phyloP scores from a whole-genome alignment of 2,888 invertebrate genomes.

The Drosophila kambysellisi region DNA sequence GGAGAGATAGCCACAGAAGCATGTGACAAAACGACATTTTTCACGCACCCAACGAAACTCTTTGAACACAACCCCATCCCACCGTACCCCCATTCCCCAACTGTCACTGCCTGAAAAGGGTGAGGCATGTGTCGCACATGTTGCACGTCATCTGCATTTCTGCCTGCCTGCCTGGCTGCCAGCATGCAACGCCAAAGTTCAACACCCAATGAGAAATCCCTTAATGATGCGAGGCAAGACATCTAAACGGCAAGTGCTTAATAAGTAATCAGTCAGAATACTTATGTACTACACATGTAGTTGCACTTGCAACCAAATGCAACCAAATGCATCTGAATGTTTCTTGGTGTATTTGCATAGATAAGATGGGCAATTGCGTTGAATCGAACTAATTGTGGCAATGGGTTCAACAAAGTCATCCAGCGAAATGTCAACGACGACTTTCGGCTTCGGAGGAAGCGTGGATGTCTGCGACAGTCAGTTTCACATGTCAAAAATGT shows the following conservation, averaged over 20 bases:
- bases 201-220: conserved; percentile 71
- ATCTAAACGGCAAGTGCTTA: conserved; percentile 66
- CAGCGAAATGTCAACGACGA: conserved; percentile 5
- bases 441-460: conserved; percentile 17
- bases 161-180: conserved; percentile 7
- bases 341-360: conserved; percentile 22
- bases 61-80: conserved; percentile 61
- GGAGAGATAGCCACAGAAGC: conserved; percentile 21
- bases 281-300: conserved; percentile 8
- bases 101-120: conserved; percentile 23
- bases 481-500: conserved; percentile 63
- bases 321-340: background rate
- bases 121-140: conserved; percentile 73
- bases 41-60: conserved; percentile 71
- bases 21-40: conserved; percentile 77
- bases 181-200: conserved; percentile 56
- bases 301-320: conserved; percentile 4
- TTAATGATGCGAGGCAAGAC: conserved; percentile 61
- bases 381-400: conserved; percentile 44
- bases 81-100: conserved; percentile 14
- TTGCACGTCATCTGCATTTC: conserved; percentile 32
- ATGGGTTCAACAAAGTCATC: conserved; percentile 11
- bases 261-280: conserved; percentile 69
- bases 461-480: background rate
- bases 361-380: conserved; percentile 26